These are phyloP conservation scores for Botia almorhae DNA, from an alignment of 2,797 vertebrate species.

Conservation along the genomic window DNA sequence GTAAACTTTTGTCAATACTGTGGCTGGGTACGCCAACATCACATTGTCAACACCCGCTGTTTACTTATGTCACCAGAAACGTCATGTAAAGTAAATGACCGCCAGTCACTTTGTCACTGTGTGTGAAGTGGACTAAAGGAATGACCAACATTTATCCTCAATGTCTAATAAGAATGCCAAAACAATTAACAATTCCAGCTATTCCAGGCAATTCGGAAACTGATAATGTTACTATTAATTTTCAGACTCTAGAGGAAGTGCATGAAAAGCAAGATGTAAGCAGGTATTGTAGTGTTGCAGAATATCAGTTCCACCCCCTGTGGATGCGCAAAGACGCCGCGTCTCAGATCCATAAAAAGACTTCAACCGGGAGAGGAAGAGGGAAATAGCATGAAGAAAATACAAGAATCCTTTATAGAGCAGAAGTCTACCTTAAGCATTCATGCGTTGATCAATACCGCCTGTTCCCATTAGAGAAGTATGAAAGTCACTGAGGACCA, in stretches of 20 bases:
- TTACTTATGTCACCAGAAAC: neutral
- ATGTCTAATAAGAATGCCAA: neutral
- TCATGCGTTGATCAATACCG: conserved; percentile 38
- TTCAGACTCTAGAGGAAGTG: conserved; percentile 19
- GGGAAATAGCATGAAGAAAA: conserved; percentile 2
- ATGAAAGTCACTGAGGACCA: conserved; percentile 25
- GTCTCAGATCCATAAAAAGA: conserved; percentile 36
- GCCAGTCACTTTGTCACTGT: neutral
- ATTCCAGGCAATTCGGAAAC: neutral
- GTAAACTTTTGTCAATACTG: neutral
- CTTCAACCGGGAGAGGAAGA: neutral
- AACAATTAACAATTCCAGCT: neutral
- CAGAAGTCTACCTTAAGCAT: conserved; percentile 28
- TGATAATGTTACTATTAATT: conserved; percentile 26
- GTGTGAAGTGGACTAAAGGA: neutral
- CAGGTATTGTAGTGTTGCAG: conserved; percentile 31
- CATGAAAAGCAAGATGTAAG: conserved; percentile 23
- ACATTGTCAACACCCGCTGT: neutral
- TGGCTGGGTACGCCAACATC: neutral
- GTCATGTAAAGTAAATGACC: neutral
- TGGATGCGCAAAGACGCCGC: conserved; percentile 29
- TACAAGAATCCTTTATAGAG: conserved; percentile 23
- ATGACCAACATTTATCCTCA: neutral
- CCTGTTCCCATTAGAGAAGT: conserved; percentile 35
- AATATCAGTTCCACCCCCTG: conserved; percentile 42